These are phyloP conservation scores for Cynoglossus semilaevis DNA, from an alignment of 2,113 vertebrate species.

Conservation along the genomic window DNA sequence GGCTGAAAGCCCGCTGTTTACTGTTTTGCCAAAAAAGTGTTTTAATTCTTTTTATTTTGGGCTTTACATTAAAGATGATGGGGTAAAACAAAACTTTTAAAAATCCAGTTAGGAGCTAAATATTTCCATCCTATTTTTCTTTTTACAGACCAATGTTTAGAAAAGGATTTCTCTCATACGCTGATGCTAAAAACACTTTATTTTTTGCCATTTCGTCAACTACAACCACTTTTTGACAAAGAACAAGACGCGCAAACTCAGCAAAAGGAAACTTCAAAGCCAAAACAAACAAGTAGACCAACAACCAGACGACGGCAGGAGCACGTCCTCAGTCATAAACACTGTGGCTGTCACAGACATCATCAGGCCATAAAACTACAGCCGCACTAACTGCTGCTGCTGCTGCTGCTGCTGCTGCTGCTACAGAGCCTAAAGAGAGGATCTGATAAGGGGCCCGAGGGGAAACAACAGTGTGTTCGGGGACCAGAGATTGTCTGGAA, in stretches of 20 bases:
- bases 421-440: constrained; percentile 36
- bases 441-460: constrained; percentile 71
- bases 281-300: constrained; percentile 17
- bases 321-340: constrained; percentile 53
- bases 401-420: constrained; percentile 54
- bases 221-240: constrained; percentile 1
- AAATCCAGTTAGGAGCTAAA: too few relatives aligned
- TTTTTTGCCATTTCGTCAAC: too few relatives aligned
- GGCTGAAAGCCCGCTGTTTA: too few relatives aligned
- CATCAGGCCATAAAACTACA: constrained; percentile 50
- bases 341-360: constrained; percentile 53
- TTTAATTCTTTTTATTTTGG: too few relatives aligned
- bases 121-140: too few relatives aligned
- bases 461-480: constrained; percentile 66
- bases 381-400: constrained; percentile 59
- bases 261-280: not conserved
- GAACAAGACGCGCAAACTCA: not conserved
- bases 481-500: constrained; percentile 67
- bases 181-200: too few relatives aligned
- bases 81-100: too few relatives aligned
- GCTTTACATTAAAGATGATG: too few relatives aligned
- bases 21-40: too few relatives aligned
- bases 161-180: not conserved
- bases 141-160: too few relatives aligned
- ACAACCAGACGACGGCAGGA: constrained; percentile 6